phyloP scores from a whole-genome alignment of 2,888 invertebrate species.

The Dasypolia templi region DNA sequence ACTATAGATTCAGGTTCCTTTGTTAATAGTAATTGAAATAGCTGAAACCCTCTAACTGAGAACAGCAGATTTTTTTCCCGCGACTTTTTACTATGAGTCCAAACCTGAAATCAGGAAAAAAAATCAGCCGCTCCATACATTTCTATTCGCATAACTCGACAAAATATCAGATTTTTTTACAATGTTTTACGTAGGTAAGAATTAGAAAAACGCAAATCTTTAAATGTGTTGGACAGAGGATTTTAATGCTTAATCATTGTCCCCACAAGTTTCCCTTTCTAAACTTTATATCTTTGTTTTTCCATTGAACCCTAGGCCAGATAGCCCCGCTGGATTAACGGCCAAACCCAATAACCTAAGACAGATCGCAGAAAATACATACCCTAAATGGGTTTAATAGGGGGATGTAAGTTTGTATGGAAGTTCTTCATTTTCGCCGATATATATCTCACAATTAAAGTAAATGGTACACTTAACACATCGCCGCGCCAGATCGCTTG shows the following conservation, averaged over 20 bases:
- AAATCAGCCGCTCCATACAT: background rate
- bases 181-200: too few species aligned
- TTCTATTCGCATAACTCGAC: background rate
- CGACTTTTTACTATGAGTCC: background rate
- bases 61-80: too few species aligned
- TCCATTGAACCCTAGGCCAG: background rate
- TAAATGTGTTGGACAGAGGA: too few species aligned
- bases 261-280: background rate
- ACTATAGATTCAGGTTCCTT: too few species aligned
- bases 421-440: too few species aligned
- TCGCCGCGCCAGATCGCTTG: background rate
- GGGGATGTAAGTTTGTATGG: too few species aligned
- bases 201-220: background rate
- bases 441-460: conserved; percentile 7
- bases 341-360: too few species aligned
- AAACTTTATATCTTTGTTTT: background rate
- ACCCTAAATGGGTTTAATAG: too few species aligned
- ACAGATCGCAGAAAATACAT: too few species aligned
- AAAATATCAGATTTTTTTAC: too few species aligned
- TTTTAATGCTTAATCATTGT: background rate
- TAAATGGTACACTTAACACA: conserved; percentile 8
- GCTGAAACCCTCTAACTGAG: background rate
- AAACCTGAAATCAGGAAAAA: background rate
- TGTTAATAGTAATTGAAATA: too few species aligned
- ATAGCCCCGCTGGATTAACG: background rate